Evolutionary conservation across 92 coral and sea anemone genomes (phyloP).

Genomic region (Umimayanthus kanabou): DNA sequence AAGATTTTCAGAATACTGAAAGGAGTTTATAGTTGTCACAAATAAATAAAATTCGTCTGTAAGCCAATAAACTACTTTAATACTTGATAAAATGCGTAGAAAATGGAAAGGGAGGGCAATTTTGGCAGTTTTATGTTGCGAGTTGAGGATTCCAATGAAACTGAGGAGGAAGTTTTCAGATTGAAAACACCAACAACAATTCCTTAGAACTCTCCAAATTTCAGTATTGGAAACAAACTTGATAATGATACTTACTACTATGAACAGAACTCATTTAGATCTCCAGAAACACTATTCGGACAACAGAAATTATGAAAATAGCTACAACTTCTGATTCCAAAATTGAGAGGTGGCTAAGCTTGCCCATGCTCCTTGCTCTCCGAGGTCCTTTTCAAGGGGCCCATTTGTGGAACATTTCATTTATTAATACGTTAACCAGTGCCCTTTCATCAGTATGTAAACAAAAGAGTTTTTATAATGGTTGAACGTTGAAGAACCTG

Average conservation of each 20-base stretch:
- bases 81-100: neutral
- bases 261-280: neutral
- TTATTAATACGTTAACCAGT: no score
- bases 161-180: neutral
- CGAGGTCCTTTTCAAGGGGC: conserved; percentile 20
- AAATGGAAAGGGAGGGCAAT: neutral
- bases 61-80: neutral
- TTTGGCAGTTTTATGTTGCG: no score
- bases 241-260: neutral
- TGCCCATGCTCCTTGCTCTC: neutral
- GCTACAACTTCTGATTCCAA: neutral
- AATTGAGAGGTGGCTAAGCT: conserved; percentile 35
- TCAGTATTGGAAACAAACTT: neutral
- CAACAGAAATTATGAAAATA: neutral
- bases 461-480: neutral
- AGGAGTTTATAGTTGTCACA: neutral
- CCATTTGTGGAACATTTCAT: neutral
- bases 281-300: neutral
- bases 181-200: neutral
- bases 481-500: neutral
- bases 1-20: neutral
- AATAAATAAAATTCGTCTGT: neutral
- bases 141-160: neutral
- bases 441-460: neutral
- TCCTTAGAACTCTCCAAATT: no score